Conservation (phyloP, 2,113 vertebrate species). For the Paracanthobrama guichenoti region DNA sequence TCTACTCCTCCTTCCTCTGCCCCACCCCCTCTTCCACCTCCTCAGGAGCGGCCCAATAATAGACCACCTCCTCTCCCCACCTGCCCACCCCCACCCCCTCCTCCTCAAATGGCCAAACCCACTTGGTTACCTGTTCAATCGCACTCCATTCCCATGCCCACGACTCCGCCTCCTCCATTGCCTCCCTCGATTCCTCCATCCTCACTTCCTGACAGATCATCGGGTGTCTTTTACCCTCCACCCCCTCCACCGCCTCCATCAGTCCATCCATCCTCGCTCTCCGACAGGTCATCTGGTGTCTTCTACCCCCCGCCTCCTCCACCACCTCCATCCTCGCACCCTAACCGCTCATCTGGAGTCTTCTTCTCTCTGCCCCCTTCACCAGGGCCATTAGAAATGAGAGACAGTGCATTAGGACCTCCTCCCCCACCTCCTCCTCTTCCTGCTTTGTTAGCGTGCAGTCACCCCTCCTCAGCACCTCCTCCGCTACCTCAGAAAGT, state of each 20-base stretch:
- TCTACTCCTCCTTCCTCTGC: constrained; percentile 42
- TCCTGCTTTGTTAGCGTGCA: constrained; percentile 61
- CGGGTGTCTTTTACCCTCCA: constrained; percentile 62
- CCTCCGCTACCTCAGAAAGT: constrained; percentile 75
- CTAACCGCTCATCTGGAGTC: constrained; percentile 65
- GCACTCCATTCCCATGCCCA: constrained; percentile 59
- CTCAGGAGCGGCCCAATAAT: constrained; percentile 70
- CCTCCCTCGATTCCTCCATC: constrained; percentile 64
- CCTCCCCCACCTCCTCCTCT: constrained; percentile 68
- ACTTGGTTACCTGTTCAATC: constrained; percentile 74
- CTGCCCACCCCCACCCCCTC: constrained; percentile 67
- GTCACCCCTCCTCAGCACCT: constrained; percentile 61
- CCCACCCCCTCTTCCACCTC: constrained; percentile 61
- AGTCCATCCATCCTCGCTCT: constrained; percentile 54
- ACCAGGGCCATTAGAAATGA: constrained; percentile 49
- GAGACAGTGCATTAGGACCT: constrained; percentile 66
- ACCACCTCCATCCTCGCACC: constrained; percentile 50
- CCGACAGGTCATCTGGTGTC: constrained; percentile 65
- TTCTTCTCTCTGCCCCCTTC: constrained; percentile 62
- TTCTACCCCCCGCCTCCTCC: constrained; percentile 62
- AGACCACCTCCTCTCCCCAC: constrained; percentile 63
- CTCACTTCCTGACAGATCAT: constrained; percentile 66
- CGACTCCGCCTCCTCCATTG: constrained; percentile 66
- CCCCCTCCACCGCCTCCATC: constrained; percentile 51
- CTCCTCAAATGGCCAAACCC: constrained; percentile 71